These are phyloP conservation scores for Belgica antarctica DNA, from an alignment of 2,888 invertebrate species.

Conservation along the genomic window DNA sequence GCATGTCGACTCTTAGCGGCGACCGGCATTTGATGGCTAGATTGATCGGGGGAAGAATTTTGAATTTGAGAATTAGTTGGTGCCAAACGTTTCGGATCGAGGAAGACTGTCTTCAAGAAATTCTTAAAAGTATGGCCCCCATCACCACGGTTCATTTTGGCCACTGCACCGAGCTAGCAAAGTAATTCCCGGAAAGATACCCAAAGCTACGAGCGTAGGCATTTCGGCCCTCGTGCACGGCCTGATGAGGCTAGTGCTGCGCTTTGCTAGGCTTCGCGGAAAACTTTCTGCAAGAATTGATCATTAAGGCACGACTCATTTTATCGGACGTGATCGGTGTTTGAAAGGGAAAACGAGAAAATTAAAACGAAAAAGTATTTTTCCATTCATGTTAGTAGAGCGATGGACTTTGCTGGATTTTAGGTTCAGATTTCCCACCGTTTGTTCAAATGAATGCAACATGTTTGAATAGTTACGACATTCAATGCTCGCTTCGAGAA, in stretches of 20 bases:
- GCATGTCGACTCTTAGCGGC: constrained; percentile 2
- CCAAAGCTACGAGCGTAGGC: no score
- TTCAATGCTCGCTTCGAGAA: not conserved
- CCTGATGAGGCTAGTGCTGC: constrained; percentile 27
- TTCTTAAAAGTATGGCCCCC: not conserved
- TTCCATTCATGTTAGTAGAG: not conserved
- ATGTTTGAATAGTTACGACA: not conserved
- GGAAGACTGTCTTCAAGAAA: not conserved
- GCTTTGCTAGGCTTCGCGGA: not conserved
- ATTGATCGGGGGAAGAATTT: constrained; percentile 16
- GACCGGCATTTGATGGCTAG: constrained; percentile 10
- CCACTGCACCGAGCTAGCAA: not conserved
- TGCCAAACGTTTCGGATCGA: not conserved
- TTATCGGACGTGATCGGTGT: not conserved
- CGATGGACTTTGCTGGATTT: not conserved
- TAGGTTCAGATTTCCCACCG: not conserved
- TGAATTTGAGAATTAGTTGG: not conserved
- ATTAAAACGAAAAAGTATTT: constrained; percentile 16
- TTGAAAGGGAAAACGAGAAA: not conserved
- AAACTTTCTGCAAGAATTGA: constrained; percentile 7
- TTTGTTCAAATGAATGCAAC: not conserved
- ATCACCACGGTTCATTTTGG: not conserved
- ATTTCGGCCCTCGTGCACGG: not conserved
- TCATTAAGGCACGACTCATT: not conserved
- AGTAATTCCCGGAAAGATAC: not conserved